Conservation (phyloP, 2,113 vertebrate species). For the Macrotus californicus region DNA sequence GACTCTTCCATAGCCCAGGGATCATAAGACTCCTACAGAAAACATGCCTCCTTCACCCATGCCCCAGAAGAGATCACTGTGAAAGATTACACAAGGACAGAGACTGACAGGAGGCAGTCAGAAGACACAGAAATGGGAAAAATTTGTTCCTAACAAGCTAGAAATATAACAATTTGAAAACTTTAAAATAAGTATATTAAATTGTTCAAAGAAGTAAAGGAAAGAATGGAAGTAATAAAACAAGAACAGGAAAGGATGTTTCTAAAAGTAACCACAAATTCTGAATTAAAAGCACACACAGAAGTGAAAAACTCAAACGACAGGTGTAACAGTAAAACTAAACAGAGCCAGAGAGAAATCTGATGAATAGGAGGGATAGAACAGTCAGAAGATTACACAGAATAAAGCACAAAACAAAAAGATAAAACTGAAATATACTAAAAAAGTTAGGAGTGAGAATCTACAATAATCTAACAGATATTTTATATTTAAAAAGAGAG, state of each 20-base stretch:
- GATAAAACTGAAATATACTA: background rate
- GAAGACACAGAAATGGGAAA: background rate
- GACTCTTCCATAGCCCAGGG: background rate
- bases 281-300: background rate
- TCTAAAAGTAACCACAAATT: conserved; percentile 9
- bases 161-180: background rate
- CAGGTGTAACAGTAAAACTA: background rate
- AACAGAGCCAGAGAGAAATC: background rate
- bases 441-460: background rate
- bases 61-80: background rate
- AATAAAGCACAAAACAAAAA: background rate
- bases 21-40: background rate
- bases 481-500: background rate
- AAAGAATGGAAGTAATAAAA: background rate
- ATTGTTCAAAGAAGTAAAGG: background rate
- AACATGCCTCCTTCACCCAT: background rate
- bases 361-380: background rate
- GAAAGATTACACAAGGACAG: background rate
- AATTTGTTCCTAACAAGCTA: background rate
- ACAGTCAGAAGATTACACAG: background rate
- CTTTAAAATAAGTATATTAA: background rate
- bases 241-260: background rate
- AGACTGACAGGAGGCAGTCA: background rate
- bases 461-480: background rate
- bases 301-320: background rate